phyloP scores from a whole-genome alignment of 2,113 vertebrate species.

The Haplotaxodon microlepis region DNA sequence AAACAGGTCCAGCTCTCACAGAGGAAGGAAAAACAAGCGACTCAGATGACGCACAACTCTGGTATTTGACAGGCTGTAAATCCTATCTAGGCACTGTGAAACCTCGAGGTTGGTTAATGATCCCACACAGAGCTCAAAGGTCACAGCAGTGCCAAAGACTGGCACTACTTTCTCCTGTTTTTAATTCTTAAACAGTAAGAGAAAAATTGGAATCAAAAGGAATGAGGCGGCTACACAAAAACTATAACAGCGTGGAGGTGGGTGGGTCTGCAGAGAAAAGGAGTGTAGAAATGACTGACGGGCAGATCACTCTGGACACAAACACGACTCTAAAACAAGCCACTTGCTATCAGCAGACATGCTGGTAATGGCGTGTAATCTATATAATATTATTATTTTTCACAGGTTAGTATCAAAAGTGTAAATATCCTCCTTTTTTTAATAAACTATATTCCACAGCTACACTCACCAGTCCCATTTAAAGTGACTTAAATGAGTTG shows the following conservation, averaged over 20 bases:
- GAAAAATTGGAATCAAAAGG: background rate
- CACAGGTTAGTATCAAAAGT: background rate
- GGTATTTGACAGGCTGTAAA: background rate
- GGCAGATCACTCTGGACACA: background rate
- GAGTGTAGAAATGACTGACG: background rate
- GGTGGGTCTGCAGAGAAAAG: constrained; percentile 16
- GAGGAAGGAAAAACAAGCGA: background rate
- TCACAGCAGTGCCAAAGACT: background rate
- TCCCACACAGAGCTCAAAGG: background rate
- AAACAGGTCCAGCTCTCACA: background rate
- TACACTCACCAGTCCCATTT: background rate
- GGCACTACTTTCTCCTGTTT: background rate
- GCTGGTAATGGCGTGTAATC: rapidly evolving
- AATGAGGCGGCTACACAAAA: rapidly evolving
- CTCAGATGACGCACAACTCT: background rate
- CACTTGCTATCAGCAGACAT: background rate
- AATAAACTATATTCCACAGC: background rate
- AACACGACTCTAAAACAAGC: background rate
- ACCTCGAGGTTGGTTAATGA: background rate
- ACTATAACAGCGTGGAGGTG: background rate
- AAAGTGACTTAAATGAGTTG: background rate
- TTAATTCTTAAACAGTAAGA: background rate
- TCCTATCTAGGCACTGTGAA: background rate
- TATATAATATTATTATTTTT: background rate
- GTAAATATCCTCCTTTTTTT: background rate